phyloP scores from a whole-genome alignment of 2,888 invertebrate genomes.

The Phalera bucephala region DNA sequence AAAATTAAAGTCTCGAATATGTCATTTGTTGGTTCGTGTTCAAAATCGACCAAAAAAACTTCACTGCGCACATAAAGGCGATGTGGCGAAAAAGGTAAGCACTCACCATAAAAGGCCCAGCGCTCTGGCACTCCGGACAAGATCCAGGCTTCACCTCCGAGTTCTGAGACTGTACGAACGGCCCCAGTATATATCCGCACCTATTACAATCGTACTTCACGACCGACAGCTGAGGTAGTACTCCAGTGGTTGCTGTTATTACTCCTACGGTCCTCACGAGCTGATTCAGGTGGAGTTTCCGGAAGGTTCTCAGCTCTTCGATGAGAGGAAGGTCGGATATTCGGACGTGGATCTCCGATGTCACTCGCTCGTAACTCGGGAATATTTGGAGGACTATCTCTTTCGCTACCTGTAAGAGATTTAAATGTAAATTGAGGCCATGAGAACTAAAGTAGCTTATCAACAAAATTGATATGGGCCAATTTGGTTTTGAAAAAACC shows the following conservation, averaged over 20 bases:
- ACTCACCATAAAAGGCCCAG: constrained; percentile 94
- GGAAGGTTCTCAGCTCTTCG: constrained; percentile 96
- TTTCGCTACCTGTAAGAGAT: constrained; percentile 85
- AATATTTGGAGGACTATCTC: constrained; percentile 96
- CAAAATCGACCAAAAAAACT: too few relatives aligned
- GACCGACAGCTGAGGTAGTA: constrained; percentile 96
- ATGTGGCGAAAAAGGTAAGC: too few relatives aligned
- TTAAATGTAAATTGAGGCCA: background rate
- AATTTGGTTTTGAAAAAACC: too few relatives aligned
- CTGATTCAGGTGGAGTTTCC: constrained; percentile 95
- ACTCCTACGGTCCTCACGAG: constrained; percentile 94
- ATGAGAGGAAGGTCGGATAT: constrained; percentile 97
- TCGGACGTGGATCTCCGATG: constrained; percentile 96
- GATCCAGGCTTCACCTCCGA: constrained; percentile 97
- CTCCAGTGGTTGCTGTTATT: constrained; percentile 97
- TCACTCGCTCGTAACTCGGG: constrained; percentile 97
- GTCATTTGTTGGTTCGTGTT: too few relatives aligned
- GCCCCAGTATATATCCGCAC: constrained; percentile 97
- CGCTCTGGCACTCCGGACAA: constrained; percentile 98
- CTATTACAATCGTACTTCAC: constrained; percentile 99
- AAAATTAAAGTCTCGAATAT: too few relatives aligned
- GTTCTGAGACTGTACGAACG: constrained; percentile 96
- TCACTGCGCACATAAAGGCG: too few relatives aligned
- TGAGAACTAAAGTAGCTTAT: too few relatives aligned
- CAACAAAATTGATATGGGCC: too few relatives aligned